These are phyloP conservation scores for Clavelina lepadiformis DNA, from an alignment of 23 tunicate genomes.

Conservation along the genomic window DNA sequence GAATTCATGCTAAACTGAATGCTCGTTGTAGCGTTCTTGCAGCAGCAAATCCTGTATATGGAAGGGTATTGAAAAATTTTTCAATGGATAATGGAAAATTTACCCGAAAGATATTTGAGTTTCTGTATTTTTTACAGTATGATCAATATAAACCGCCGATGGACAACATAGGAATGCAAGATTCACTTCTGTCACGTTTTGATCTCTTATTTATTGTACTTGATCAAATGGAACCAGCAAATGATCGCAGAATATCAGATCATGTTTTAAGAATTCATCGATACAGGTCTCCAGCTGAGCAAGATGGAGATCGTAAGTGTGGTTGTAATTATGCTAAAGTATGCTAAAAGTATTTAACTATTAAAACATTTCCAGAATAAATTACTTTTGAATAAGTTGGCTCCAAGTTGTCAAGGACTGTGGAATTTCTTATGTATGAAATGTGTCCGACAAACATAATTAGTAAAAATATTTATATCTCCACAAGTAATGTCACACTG, in stretches of 20 bases:
- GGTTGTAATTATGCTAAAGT: neutral
- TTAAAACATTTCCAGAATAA: too few relatives aligned
- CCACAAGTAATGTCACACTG: too few relatives aligned
- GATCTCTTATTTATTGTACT: constrained; percentile 94
- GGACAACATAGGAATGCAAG: constrained; percentile 99
- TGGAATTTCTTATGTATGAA: too few relatives aligned
- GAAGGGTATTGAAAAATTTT: constrained; percentile 29
- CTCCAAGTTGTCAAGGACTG: too few relatives aligned
- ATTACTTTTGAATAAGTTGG: too few relatives aligned
- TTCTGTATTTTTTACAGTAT: constrained; percentile 30
- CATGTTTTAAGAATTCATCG: constrained; percentile 82
- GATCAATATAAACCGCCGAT: constrained; percentile 96
- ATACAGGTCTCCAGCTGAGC: constrained; percentile 90
- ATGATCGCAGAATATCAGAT: constrained; percentile 88
- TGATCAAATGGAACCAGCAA: constrained; percentile 96
- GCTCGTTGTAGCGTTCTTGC: constrained; percentile 97
- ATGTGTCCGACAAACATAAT: too few relatives aligned
- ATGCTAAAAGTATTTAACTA: neutral
- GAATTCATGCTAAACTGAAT: constrained; percentile 92
- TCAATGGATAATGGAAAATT: neutral
- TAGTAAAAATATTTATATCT: too few relatives aligned
- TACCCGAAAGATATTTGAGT: neutral
- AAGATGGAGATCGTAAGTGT: constrained; percentile 92
- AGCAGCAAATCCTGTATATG: constrained; percentile 98
- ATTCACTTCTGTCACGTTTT: constrained; percentile 94